Evolutionary conservation across 1,140 invertebrate species (phyloP), one percentile per base, ranked within the genome.

Genomic region (Ruditapes philippinarum): DNA sequence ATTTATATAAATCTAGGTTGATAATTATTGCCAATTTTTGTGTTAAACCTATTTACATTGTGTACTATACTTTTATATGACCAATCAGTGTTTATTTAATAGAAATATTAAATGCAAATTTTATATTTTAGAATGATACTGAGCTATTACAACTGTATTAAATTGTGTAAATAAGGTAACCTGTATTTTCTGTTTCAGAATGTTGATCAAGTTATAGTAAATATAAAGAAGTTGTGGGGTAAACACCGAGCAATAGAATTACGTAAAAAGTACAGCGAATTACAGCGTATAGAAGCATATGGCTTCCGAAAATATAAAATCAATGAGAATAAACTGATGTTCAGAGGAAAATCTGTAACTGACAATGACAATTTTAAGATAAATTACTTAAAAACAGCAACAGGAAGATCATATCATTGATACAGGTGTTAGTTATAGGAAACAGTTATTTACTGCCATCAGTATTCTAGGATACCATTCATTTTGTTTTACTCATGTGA

Each of bases 141-240:
- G n/a, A n/a, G n/a, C n/a, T n/a, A n/a, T n/a, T n/a, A n/a, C n/a
- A n/a, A n/a, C n/a, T n/a, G n/a, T n/a, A n/a, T n/a, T n/a, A n/a
- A n/a, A n/a, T n/a, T n/a, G n/a, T n/a, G n/a, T n/a, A n/a, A n/a
- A n/a, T n/a, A 5, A 45, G 42, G 5, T 7, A 45, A 45, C 14
- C 14, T 45, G 14, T 45, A 25, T 62, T 54, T 73, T 49, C 40
- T 31, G 25, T 88, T 88, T 65, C 78, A 88, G 86, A 88, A 88
- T 73, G 78, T 88, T n/a, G 76, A 88, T 40, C 86, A 88, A 38
- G 7, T 88, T 25, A 88, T 88, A 49, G 33, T 88, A 54, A 54
- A 88, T 49, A 80, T 88, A 33, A 33, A 70, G 28, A 62, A 79
- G 31, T n/a, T 70, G 14, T 88, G 86, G 86, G 54, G 62, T 28